Evolutionary conservation across 2,888 invertebrate genomes (phyloP).

Genomic region (Villa cingulata): DNA sequence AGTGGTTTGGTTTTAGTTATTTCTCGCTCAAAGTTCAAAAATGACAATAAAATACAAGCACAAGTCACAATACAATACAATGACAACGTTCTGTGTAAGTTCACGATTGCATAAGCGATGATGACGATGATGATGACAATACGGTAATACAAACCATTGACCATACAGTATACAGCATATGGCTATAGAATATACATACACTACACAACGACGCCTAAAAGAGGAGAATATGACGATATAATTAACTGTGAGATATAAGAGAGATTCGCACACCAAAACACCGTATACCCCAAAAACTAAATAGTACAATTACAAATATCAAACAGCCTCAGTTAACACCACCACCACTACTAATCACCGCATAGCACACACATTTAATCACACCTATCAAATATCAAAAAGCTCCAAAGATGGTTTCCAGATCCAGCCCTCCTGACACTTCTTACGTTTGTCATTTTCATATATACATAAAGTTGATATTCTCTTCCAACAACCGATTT

Average conservation of each 20-base stretch:
- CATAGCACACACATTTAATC: conserved; percentile 5
- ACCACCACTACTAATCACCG: neutral
- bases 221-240: neutral
- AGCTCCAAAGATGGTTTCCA: neutral
- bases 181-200: too few relatives aligned
- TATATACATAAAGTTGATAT: too few relatives aligned
- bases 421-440: neutral
- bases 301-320: neutral
- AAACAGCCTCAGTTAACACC: neutral
- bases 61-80: neutral
- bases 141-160: too few relatives aligned
- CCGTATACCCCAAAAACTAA: too few relatives aligned
- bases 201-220: neutral
- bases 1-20: too few relatives aligned
- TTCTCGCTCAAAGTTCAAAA: too few relatives aligned
- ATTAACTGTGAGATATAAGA: neutral
- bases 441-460: neutral
- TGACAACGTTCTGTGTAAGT: too few relatives aligned
- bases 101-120: too few relatives aligned
- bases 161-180: too few relatives aligned
- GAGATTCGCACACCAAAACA: neutral
- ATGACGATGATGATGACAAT: neutral
- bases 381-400: neutral
- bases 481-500: too few relatives aligned
- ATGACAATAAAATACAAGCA: neutral